Percentiles rank a stretch among this genome's conserved stretches.
Evolutionary conservation across 2,797 vertebrate genomes (phyloP).

Genomic region (Podargus strigoides): DNA sequence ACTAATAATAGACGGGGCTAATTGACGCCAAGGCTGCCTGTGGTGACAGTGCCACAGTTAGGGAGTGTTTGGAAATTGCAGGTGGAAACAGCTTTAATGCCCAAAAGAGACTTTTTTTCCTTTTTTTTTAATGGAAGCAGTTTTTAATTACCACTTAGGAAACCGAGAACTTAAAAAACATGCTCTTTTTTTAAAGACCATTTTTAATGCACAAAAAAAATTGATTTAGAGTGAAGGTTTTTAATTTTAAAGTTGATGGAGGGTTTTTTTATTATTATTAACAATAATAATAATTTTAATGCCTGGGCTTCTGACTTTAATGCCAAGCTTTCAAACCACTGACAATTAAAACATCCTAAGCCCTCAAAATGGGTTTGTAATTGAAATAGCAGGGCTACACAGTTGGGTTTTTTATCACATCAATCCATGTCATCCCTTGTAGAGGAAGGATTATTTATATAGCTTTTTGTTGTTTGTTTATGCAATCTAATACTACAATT

Average conservation of each 20-base stretch:
- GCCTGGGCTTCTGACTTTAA: neutral
- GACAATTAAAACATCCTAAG: slow-evolving; percentile 37
- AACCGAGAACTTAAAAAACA: neutral
- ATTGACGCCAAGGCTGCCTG: neutral
- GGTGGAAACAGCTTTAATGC: neutral
- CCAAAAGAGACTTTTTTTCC: rapidly evolving
- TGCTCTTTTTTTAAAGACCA: neutral
- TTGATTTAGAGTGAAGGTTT: too few relatives aligned
- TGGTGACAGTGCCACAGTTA: rapidly evolving
- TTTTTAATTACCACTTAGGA: neutral
- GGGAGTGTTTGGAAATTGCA: neutral
- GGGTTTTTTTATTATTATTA: neutral
- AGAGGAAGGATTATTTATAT: neutral
- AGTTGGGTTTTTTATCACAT: neutral
- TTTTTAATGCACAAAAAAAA: neutral
- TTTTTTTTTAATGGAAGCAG: neutral
- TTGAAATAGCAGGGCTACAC: neutral
- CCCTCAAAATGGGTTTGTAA: slow-evolving; percentile 4
- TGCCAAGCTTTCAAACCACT: slow-evolving; percentile 17
- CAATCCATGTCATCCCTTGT: slow-evolving; percentile 11
- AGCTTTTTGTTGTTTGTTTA: neutral
- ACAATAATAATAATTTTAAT: neutral
- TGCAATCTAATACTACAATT: slow-evolving; percentile 28
- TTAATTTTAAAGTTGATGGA: neutral
- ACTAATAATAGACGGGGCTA: neutral